phyloP scores from a whole-genome alignment of 2,113 vertebrate genomes.

The Lipophrys pholis region DNA sequence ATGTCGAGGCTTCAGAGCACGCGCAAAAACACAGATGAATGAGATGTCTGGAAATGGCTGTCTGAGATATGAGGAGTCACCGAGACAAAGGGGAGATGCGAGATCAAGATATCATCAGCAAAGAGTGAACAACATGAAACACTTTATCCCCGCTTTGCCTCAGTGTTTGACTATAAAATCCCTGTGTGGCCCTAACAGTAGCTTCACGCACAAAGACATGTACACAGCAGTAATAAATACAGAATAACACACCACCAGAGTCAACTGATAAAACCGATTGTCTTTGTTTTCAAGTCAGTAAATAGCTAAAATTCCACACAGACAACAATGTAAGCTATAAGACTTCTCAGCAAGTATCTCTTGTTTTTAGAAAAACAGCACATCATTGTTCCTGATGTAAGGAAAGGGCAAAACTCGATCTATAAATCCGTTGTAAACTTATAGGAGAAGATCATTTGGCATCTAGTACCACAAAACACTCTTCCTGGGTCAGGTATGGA shows the following conservation, averaged over 20 bases:
- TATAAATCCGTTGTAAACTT: not conserved
- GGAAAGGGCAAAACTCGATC: not conserved
- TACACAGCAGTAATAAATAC: slow-evolving; percentile 3
- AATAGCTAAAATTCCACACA: not conserved
- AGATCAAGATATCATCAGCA: slow-evolving; percentile 62
- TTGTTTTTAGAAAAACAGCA: not conserved
- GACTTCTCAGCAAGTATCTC: not conserved
- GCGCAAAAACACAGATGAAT: slow-evolving; percentile 30
- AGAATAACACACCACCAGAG: slow-evolving; percentile 31
- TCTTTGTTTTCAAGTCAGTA: slow-evolving; percentile 14
- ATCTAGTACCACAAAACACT: slow-evolving; percentile 5
- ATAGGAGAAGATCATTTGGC: not conserved
- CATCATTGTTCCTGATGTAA: not conserved
- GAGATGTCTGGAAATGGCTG: not conserved
- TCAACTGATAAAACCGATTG: slow-evolving; percentile 20
- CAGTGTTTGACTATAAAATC: slow-evolving; percentile 1
- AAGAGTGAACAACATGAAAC: slow-evolving; percentile 29
- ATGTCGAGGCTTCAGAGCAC: slow-evolving; percentile 1
- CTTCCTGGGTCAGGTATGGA: slow-evolving; percentile 7
- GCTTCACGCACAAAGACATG: not conserved
- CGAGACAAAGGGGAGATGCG: slow-evolving; percentile 41
- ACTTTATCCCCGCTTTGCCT: slow-evolving; percentile 25
- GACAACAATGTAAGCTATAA: not conserved
- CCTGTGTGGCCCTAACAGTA: not conserved
- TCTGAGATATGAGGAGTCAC: slow-evolving; percentile 29